Base-by-base conservation (phyloP, 2,797 vertebrate genomes). In the Amazona finschi region DNA sequence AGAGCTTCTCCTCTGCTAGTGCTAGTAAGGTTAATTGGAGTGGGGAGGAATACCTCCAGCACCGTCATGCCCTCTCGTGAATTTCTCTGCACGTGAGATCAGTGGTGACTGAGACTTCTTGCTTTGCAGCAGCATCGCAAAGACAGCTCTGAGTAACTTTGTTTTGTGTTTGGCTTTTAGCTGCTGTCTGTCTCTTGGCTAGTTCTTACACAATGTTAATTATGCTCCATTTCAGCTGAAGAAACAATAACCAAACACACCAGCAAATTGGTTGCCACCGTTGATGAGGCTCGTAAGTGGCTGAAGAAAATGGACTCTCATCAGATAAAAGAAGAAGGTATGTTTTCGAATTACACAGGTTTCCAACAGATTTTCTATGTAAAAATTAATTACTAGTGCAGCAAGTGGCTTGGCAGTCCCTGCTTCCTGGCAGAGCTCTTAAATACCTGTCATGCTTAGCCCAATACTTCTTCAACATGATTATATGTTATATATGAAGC, bases 311-410 rank as follows among this genome's bases (percentile, higher is more conserved):
- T 95, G 33, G 97, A 98, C 36, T 96, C 85, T 36, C 65, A 89
- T 6, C 84, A n/a, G 47, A 65, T 88, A 64, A 97, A 97, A 64
- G 95, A 96, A 43, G 96, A 97, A 96, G 98, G 98, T 98, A 96
- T n/a, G 93, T 81, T 85, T 85, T 84, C 33, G 50, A 79, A 55
- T 53, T 5, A 25, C 70, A 38, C 8, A 18, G 21, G 31, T 69
- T 79, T 85, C 69, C 53, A 89, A 47, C 27, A 58, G 44, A 22
- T 81, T 65, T 88, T 74, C 25, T 53, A 13, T 52, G 7, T 75
- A 43, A 86, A 88, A 95, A 65, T 65, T 15, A 74, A 41, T 71
- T 83, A 20, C 21, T 39, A 65, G 38, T n/a, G 38, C 24, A 53
- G 72, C n/a, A 83, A 80, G 61, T 27, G 22, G 30, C 49, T 74